Evolutionary conservation across 2,113 vertebrate genomes (phyloP), one percentile per base, ranked within the genome.

Genomic region (Pterocles orientalis): DNA sequence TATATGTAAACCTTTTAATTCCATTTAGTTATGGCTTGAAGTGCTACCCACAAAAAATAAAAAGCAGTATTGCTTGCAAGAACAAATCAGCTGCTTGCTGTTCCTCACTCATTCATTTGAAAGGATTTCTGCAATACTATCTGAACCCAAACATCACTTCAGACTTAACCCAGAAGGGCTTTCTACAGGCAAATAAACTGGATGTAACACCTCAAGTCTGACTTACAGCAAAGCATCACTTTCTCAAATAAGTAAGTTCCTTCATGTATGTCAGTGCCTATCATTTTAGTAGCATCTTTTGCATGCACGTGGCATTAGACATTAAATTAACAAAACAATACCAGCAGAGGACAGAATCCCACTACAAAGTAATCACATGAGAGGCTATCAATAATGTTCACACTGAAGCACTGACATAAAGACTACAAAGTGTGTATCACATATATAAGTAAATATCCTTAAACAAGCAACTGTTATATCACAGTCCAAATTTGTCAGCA

Each of bases 321-420:
- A 34, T 41, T 86, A 85, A 84, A 91, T 79, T 72, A 88, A 71
- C 88, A 88, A 94, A 88, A 83, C 91, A 96, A 94, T 91, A 88
- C 92, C 95, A 93, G 86, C 83, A 96, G 92, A 96, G 92, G 92
- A 96, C 94, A 95, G 86, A 94, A 89, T 88, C 84, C 77, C 82
- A 89, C 86, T 94, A 95, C 71, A 97, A 79, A 76, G 56, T 77
- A 96, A 92, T 81, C 61, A 79, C 50, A 77, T 0, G 2, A 88
- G 79, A 94, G 15, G 19, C 73, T 94, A 82, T 65, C 68, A 84
- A 51, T 78, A 81, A 87, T 48, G 51, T 45, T 75, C 68, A 89
- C 61, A 53, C 1, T 54, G 65, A 90, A 90, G 71, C 86, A 90
- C 58, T 70, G 50, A 39, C 3, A 97, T 62, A 96, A 82, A 85